Evolutionary conservation across 2,888 invertebrate species (phyloP), one percentile per base, ranked within the genome.

Genomic region (Lithosia quadra): DNA sequence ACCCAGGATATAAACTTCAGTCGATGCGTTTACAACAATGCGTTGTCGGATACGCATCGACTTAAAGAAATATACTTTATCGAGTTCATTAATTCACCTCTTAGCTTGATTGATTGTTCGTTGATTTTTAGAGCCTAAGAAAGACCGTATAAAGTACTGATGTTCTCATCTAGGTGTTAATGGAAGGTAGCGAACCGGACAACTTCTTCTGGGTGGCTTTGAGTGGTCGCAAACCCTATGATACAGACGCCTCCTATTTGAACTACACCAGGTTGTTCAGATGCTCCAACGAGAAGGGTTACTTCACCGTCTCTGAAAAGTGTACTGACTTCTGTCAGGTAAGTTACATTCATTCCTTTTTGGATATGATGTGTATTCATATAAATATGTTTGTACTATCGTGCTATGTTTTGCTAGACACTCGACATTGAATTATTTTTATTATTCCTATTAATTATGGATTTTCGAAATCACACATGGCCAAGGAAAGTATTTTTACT

Each of bases 201-300:
- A 99, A 99, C 88, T 99, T 99, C 96, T 99, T 99, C 95, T 99
- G 99, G 99, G 97, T 99, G 58, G 99, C 97, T n/a, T 95, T 99
- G 39, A 98, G 98, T 67, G 99, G 99, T 0, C 97, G 97, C 84
- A 99, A 98, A 90, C 96, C 97, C 0, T 98, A 99, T 89, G 99
- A 99, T 69, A 96, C 95, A 8, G 97, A 98, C 86, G 98, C 99
- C 0, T 97, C 97, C 57, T 99, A 97, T 89, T 99, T 99, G 97
- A 96, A 98, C 86, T 98, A 96, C 91, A 98, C 99, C 1, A 96
- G 99, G 63, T 95, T 99, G 55, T 99, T 99, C 95, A 96, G 99
- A 67, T 99, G 99, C 92, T 99, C 99, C 60, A 99, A 99, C 91
- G 99, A 99, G 89, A 99, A 99, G 89, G 99, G 99, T 8, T 99